A percentile compares a stretch with the other conserved stretches of the same genome.
phyloP scores from a whole-genome alignment of 2,797 vertebrate species.

The Jordanella pulchra region DNA sequence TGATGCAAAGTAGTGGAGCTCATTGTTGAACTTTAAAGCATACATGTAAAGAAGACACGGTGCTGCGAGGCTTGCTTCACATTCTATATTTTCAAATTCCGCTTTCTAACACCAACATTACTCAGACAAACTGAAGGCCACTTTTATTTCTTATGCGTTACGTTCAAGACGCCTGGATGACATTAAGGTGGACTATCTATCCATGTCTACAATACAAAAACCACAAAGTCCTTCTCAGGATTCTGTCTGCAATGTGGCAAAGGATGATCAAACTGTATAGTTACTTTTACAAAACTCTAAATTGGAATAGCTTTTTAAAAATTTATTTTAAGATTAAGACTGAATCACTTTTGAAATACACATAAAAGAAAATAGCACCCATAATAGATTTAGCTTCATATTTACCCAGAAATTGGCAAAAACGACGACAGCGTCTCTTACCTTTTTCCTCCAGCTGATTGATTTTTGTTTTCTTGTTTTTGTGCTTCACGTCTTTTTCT shows the following conservation, averaged over 20 bases:
- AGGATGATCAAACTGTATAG: no score
- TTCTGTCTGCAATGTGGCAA: no score
- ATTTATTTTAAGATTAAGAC: no score
- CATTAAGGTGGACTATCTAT: no score
- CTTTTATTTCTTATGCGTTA: neutral
- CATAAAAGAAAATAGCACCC: neutral
- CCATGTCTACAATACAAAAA: no score
- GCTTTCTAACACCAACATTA: no score
- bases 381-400: neutral
- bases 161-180: no score
- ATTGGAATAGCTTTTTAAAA: no score
- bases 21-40: no score
- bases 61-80: neutral
- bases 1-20: neutral
- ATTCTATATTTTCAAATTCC: neutral
- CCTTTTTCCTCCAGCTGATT: conserved; percentile 45
- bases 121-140: neutral
- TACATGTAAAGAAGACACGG: neutral
- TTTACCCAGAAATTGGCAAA: no score
- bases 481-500: conserved; percentile 19
- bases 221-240: no score
- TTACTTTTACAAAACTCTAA: no score
- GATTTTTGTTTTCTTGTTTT: conserved; percentile 61
- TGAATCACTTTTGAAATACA: neutral
- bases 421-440: conserved; percentile 27